These are phyloP conservation scores for Corydoras sp. DNA, from an alignment of 2,113 vertebrate genomes.

Conservation along the genomic window DNA sequence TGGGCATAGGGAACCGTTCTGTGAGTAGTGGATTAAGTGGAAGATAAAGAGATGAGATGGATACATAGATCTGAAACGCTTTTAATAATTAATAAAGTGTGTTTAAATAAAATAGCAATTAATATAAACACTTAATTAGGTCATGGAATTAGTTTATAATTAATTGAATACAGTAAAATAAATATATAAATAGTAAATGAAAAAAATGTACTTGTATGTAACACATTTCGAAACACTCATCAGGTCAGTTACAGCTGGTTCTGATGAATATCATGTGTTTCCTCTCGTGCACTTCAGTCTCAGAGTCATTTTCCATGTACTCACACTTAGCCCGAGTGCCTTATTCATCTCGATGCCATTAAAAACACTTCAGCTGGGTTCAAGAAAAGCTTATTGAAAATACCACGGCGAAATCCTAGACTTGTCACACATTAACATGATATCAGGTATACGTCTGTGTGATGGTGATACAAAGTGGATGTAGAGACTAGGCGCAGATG, in stretches of 20 bases:
- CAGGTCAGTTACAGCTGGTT: not conserved
- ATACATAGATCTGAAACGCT: not conserved
- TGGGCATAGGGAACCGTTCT: no score
- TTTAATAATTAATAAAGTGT: no score
- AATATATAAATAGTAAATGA: no score
- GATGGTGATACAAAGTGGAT: not conserved
- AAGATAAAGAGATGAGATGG: not conserved
- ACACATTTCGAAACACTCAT: no score
- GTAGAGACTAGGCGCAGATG: slow-evolving; percentile 28
- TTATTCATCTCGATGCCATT: not conserved
- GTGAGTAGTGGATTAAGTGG: not conserved
- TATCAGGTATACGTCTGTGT: slow-evolving; percentile 4
- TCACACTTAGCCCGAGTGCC: not conserved
- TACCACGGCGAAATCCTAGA: not conserved
- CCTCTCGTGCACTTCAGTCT: not conserved
- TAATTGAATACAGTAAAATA: no score
- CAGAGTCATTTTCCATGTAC: not conserved
- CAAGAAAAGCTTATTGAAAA: not conserved
- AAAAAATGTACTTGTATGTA: no score
- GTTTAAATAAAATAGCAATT: no score
- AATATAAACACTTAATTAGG: no score
- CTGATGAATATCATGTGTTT: not conserved
- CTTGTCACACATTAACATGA: slow-evolving; percentile 8
- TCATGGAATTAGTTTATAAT: no score
- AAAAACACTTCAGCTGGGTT: slow-evolving; percentile 7